Conservation (phyloP, 2,797 vertebrate genomes). For the Rhinella marina region DNA sequence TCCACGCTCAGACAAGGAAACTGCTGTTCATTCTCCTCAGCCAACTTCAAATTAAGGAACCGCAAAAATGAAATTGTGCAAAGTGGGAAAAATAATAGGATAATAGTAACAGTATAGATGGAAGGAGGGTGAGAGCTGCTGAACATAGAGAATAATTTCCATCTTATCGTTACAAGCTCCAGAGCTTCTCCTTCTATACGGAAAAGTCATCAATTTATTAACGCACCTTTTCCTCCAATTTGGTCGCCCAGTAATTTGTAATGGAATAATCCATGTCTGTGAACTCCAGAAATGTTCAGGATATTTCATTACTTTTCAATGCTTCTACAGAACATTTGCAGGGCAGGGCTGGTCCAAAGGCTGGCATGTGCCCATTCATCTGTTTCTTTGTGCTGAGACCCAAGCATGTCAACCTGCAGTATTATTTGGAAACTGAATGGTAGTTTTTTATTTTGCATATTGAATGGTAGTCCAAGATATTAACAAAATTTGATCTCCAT, state of each 20-base stretch:
- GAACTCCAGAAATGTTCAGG: neutral
- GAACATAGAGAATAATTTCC: neutral
- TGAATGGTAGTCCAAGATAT: no score
- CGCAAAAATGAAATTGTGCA: conserved; percentile 28
- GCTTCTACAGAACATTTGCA: no score
- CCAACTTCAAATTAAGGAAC: conserved; percentile 32
- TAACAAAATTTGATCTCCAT: no score
- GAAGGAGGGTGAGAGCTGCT: conserved; percentile 12
- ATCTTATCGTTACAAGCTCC: conserved; percentile 15
- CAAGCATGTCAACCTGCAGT: no score
- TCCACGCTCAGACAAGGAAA: conserved; percentile 24
- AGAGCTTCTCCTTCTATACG: conserved; percentile 8
- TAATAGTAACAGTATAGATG: conserved; percentile 26
- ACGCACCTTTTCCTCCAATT: conserved; percentile 47
- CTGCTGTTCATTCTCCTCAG: conserved; percentile 44
- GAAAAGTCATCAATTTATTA: conserved; percentile 40
- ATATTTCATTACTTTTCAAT: neutral
- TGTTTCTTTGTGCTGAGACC: no score
- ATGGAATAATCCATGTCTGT: neutral
- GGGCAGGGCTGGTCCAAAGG: no score
- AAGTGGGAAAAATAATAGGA: conserved; percentile 1
- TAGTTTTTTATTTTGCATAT: no score
- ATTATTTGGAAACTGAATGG: no score
- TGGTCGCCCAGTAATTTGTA: neutral
- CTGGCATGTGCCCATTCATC: no score